Evolutionary conservation across 2,888 invertebrate genomes (phyloP).

Genomic region (Nasonovia ribisnigri): DNA sequence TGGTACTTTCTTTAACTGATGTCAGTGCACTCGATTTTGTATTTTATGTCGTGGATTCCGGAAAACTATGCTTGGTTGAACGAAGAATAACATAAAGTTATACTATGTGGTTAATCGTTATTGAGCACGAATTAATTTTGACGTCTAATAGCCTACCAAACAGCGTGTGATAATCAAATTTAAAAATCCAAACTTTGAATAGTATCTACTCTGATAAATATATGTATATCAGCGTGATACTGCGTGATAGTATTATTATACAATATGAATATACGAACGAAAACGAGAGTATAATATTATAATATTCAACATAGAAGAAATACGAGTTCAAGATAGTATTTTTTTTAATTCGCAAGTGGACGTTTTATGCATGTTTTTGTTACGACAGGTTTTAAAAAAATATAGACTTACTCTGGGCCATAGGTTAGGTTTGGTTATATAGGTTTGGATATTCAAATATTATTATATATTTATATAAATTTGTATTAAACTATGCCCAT

Average conservation of each 20-base stretch:
- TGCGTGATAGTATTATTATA: not conserved
- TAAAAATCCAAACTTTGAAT: too few species aligned
- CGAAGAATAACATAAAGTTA: too few species aligned
- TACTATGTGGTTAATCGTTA: not conserved
- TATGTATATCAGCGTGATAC: too few species aligned
- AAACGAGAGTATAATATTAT: conserved; percentile 3
- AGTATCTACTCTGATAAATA: too few species aligned
- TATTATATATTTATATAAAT: not conserved
- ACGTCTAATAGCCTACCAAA: not conserved
- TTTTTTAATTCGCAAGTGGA: not conserved
- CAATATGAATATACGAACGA: not conserved
- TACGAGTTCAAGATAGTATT: not conserved
- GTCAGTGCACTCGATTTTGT: not conserved
- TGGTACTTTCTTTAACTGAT: not conserved
- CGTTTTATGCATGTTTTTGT: not conserved
- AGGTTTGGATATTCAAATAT: not conserved
- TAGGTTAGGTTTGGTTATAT: not conserved
- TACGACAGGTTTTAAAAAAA: conserved; percentile 5
- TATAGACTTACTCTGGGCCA: not conserved
- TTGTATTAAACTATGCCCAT: not conserved
- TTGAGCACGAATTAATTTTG: not conserved
- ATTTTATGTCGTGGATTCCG: not conserved
- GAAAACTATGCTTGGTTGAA: not conserved
- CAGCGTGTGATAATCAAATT: not conserved
- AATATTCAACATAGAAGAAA: not conserved